Base-by-base conservation (phyloP, 2,113 vertebrate genomes). In the Cettia cetti region DNA sequence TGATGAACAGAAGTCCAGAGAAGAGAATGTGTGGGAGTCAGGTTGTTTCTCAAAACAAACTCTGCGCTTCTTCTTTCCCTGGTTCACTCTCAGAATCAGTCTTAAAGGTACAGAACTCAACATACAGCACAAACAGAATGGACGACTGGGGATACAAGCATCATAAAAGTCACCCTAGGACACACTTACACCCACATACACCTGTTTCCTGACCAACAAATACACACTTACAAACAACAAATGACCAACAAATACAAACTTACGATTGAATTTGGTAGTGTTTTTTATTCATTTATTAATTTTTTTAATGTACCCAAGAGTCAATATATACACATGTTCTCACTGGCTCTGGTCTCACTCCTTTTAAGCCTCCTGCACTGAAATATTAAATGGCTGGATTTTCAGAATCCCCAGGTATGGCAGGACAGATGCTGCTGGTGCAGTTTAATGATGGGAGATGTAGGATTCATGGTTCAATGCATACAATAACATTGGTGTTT, bases 191-290 rank as follows among this genome's bases (percentile, higher is more conserved):
- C 86, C 71, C 86, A 91, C 76, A 6, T 74, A 82, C 82, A 94
- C 82, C 89, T 96, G 79, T 92, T 92, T 96, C 79, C 89, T 86
- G 89, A 86, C 82, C 76, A 23, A 83, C 59, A 91, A 71, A 82
- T 78, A 82, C n/a, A n/a, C n/a, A n/a, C n/a, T n/a, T n/a, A n/a
- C n/a, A n/a, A n/a, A n/a, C n/a, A n/a, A n/a, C n/a, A n/a, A n/a
- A n/a, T 86, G 89, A 86, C 82, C 76, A 23, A 83, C 59, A 91
- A 71, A 82, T 78, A 82, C n/a, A n/a, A n/a, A 47, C 40, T 89
- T 91, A 80, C 71, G 42, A 87, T 19, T 49, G 44, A 60, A 68
- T 92, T 90, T 42, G 5, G 52, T n/a, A 26, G 22, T 13, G 17
- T 40, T 84, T 89, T 65, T 76, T 70, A 61, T 79, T 80, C 2